Evolutionary conservation across 2,888 invertebrate species (phyloP), one percentile per base, ranked within the genome.

Genomic region (Xanthorhoe designata): DNA sequence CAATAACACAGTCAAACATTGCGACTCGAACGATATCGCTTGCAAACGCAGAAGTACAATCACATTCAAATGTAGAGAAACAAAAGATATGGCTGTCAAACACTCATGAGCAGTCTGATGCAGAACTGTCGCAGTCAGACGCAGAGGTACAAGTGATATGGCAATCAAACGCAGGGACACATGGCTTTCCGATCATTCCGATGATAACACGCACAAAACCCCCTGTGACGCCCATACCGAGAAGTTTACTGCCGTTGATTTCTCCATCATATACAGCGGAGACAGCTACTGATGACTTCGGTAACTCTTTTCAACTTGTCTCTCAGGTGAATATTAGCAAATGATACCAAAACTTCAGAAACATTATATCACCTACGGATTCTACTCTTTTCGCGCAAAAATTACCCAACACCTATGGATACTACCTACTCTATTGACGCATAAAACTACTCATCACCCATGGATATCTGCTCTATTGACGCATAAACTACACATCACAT

Each of bases 311-410:
- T 19, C 63, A 47, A 42, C 32, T 53, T 1, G 57, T 53, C 19
- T 58, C 58, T 6, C 63, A 58, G 63, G 63, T 64, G 52, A 57
- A 56, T 62, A 38, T 19, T 61, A 32, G 17, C 8, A 24, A 35
- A 7, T 10, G 24, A 18, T 32, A 32, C 7, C 17, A 7, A 15
- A 15, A 15, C 47, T 47, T 6, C 15, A 47, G 47, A 15, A 47
- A 17, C 15, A 47, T n/a, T n/a, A n/a, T 5, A 45, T 47, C 13
- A 47, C 17, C 47, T 6, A 47, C 3, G 38, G 13, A 42, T 13
- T 13, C 38, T 32, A 32, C 6, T 32, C 32, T 32, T 4, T 32
- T 7, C 2, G 0, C 7, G 0, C 32, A 3, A 3, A 24, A 24
- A 24, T 4, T 32, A 32, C 32, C 6, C 32, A 32, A 7, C 7